Evolutionary conservation across 1,140 invertebrate genomes (phyloP), one percentile per base, ranked within the genome.

Genomic region (Copidosoma floridanum): DNA sequence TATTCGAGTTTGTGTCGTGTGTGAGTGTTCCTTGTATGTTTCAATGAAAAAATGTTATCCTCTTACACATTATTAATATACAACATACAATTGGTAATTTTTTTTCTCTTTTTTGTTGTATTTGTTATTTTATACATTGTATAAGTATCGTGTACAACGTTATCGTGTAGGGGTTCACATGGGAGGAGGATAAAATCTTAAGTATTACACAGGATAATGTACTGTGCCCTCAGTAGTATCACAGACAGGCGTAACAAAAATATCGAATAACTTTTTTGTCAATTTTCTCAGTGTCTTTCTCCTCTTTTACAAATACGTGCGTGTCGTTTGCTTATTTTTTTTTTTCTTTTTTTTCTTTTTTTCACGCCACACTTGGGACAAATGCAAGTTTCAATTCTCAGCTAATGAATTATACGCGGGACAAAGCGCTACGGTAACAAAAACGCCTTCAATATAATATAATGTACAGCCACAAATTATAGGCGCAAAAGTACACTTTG

Each of bases 201-300:
- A 55, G 46, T 21, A 56, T 73, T 71, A 66, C 72, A 74, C 65
- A 75, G 71, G 66, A 62, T 72, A 65, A 65, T 68, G 64, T 73
- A 74, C 73, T 75, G 73, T 75, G 72, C 73, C 73, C 73, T 71
- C 72, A 72, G 71, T n/a, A 67, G 72, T 75, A 75, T 75, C 73
- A 75, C 73, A 75, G 73, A 74, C 72, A 75, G 73, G 71, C 70
- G 70, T 74, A 75, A 75, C 69, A 74, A 74, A 75, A 73, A 71
- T 74, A 75, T 73, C 66, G 70, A 75, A 71, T 64, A 71, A 75
- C 72, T 71, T 69, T 67, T 70, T 65, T 66, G 69, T 64, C 65
- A 63, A 50, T 71, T 61, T 63, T 51, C 40, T 11, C 21, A 3
- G 2, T 53, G 10, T 26, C 6, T 10, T 11, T 10, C 23, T 1